phyloP scores from a whole-genome alignment of 2,888 invertebrate genomes.

The Lochmaea crataegi region DNA sequence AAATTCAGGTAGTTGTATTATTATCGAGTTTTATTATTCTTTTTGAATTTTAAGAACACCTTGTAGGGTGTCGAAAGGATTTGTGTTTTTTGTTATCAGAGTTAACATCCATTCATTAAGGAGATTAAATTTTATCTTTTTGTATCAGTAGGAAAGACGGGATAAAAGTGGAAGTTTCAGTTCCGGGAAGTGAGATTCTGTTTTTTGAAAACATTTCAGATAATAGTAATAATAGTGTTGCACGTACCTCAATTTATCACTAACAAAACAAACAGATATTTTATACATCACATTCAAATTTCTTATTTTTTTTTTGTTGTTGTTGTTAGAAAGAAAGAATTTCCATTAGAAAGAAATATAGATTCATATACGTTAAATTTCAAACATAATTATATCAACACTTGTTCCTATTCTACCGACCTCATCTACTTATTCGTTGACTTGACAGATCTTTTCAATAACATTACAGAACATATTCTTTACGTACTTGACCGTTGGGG shows the following conservation, averaged over 20 bases:
- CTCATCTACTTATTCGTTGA: slow-evolving; percentile 32
- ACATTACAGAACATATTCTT: background rate
- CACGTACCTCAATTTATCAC: background rate
- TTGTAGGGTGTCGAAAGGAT: slow-evolving; percentile 17
- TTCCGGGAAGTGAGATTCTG: slow-evolving; percentile 58
- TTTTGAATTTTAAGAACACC: background rate
- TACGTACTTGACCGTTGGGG: background rate
- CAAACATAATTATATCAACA: slow-evolving; percentile 32
- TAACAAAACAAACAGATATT: background rate
- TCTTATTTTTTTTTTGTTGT: background rate
- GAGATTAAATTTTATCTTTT: slow-evolving; percentile 44
- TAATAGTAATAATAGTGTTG: slow-evolving; percentile 22
- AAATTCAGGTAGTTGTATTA: no score
- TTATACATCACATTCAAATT: background rate
- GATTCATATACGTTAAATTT: slow-evolving; percentile 17
- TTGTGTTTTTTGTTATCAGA: slow-evolving; percentile 37
- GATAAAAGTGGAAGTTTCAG: slow-evolving; percentile 53
- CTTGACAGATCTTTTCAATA: slow-evolving; percentile 33
- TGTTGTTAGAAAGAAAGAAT: no score
- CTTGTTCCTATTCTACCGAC: slow-evolving; percentile 19
- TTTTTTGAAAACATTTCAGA: slow-evolving; percentile 45
- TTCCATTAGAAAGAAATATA: slow-evolving; percentile 3
- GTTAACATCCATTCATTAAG: slow-evolving; percentile 45
- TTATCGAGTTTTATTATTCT: no score
- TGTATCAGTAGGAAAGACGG: slow-evolving; percentile 48